Evolutionary conservation across 2,113 vertebrate species (phyloP).

Genomic region (Microcebus ravelobensis): DNA sequence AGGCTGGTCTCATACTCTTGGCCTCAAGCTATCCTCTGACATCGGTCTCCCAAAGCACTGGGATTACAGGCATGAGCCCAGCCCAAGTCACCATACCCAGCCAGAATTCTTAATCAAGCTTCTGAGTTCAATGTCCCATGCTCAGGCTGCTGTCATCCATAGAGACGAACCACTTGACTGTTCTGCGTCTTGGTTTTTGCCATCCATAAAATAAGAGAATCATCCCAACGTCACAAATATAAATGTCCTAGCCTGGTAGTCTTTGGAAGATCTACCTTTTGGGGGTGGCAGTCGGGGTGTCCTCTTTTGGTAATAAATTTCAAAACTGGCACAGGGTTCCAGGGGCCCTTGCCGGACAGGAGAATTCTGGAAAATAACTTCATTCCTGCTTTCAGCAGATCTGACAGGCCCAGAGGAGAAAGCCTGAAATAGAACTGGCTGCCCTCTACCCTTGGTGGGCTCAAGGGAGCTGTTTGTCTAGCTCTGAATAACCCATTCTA

Average conservation of each 20-base stretch:
- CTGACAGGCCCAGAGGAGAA: background rate
- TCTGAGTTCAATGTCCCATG: background rate
- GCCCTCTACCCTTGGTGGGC: background rate
- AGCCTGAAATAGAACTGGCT: constrained; percentile 69
- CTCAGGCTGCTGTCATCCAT: background rate
- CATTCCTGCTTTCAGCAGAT: constrained; percentile 45
- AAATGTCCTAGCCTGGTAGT: background rate
- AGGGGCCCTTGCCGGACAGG: background rate
- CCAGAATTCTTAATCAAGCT: background rate
- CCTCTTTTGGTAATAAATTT: background rate
- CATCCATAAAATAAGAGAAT: background rate
- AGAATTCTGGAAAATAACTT: constrained; percentile 47
- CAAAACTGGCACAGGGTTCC: background rate
- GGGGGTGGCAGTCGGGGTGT: background rate
- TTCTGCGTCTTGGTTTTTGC: background rate
- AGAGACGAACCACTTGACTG: background rate
- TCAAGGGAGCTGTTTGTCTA: constrained; percentile 56
- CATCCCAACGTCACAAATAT: background rate
- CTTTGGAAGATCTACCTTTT: background rate
- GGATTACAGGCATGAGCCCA: background rate
- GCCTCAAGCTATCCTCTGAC: background rate
- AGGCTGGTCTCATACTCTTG: background rate
- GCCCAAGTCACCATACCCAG: background rate
- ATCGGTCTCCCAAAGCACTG: background rate
- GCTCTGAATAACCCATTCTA: constrained; percentile 52